Conservation (phyloP, 1,140 invertebrate species). For the Tachypleus tridentatus region DNA sequence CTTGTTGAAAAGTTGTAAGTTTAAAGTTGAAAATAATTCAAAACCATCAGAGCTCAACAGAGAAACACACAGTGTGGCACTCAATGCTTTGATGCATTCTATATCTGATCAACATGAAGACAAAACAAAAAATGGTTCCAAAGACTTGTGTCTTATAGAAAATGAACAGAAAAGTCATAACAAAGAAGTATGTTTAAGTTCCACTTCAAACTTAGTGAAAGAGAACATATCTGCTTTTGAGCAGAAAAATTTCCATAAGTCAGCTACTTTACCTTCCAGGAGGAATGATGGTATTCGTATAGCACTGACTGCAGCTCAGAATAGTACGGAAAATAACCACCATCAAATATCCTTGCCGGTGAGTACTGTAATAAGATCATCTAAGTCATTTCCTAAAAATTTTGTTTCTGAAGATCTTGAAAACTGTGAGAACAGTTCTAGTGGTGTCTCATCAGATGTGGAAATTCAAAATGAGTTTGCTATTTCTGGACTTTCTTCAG, state of each 20-base stretch:
- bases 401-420: conserved; percentile 47
- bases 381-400: conserved; percentile 69
- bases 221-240: conserved; percentile 17
- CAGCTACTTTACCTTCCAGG: too few relatives aligned
- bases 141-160: too few relatives aligned
- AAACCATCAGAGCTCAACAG: too few relatives aligned
- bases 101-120: too few relatives aligned
- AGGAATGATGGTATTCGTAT: conserved; percentile 11
- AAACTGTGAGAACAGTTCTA: conserved; percentile 68
- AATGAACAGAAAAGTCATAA: too few relatives aligned
- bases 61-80: too few relatives aligned
- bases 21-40: too few relatives aligned
- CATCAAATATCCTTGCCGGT: not conserved
- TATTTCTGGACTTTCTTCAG: too few relatives aligned
- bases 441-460: conserved; percentile 72
- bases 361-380: conserved; percentile 56
- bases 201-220: conserved; percentile 7
- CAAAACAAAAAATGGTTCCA: too few relatives aligned
- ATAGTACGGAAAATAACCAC: not conserved
- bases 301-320: conserved; percentile 14
- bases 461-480: conserved; percentile 39
- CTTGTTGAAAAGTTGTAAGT: too few relatives aligned
- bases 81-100: too few relatives aligned
- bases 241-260: not conserved
- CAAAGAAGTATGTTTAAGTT: too few relatives aligned